These are phyloP conservation scores for Pemphredon lugubris DNA, from an alignment of 2,888 invertebrate genomes.

Conservation along the genomic window DNA sequence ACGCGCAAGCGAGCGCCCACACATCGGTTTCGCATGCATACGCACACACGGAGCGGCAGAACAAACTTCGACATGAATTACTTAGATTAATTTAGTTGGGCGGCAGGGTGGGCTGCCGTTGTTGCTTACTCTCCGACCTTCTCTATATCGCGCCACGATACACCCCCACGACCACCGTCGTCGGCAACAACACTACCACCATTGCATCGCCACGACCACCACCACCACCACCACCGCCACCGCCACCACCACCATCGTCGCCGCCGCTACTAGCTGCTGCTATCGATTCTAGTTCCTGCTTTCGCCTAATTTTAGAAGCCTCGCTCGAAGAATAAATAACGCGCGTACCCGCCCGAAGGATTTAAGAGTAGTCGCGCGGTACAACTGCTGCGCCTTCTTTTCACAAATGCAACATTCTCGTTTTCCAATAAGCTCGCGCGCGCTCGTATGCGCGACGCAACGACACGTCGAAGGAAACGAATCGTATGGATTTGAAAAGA, in stretches of 20 bases:
- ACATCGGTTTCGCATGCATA: conserved; percentile 30
- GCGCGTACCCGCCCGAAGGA: conserved; percentile 24
- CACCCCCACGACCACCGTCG: conserved; percentile 51
- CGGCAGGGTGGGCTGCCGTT: conserved; percentile 68
- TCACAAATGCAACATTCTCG: too few species aligned
- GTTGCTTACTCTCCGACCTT: conserved; percentile 70
- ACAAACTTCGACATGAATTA: conserved; percentile 79
- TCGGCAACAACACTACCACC: conserved; percentile 41
- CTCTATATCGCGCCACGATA: conserved; percentile 63
- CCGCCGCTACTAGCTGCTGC: conserved; percentile 58
- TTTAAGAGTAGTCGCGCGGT: conserved; percentile 22
- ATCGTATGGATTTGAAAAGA: too few species aligned
- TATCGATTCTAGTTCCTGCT: conserved; percentile 76
- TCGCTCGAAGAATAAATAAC: conserved; percentile 64
- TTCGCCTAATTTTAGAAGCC: conserved; percentile 73
- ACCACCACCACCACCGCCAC: conserved; percentile 26
- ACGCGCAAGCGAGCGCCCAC: conserved; percentile 26
- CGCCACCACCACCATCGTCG: conserved; percentile 37
- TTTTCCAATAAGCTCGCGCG: background rate
- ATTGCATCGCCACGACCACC: conserved; percentile 39
- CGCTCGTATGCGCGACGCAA: background rate
- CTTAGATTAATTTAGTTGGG: conserved; percentile 79
- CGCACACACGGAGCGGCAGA: conserved; percentile 51
- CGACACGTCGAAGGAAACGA: background rate
- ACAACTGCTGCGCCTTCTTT: conserved; percentile 6